Conservation (phyloP, 1,140 invertebrate species). For the Archegozetes longisetosus region DNA sequence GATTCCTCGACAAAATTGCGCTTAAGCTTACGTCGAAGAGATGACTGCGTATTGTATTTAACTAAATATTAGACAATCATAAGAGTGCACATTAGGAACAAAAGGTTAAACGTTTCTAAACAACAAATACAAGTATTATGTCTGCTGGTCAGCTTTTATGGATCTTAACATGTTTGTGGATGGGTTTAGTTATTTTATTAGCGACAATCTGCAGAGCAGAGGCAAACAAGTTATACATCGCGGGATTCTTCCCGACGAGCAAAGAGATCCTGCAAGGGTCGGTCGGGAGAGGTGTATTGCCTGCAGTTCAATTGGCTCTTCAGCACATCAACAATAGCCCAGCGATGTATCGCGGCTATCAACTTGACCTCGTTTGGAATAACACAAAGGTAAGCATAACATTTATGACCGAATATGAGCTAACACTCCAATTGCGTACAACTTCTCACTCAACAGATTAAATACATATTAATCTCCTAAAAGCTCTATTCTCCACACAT, state of each 20-base stretch:
- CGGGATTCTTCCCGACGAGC: conserved; percentile 75
- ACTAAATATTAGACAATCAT: too few species aligned
- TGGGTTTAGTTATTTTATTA: not conserved
- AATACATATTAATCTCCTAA: too few species aligned
- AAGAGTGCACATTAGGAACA: too few species aligned
- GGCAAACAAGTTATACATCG: conserved; percentile 40
- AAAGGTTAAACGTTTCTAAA: too few species aligned
- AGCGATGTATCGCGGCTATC: conserved; percentile 60
- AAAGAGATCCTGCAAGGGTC: conserved; percentile 42
- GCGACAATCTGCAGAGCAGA: not conserved
- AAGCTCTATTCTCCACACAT: too few species aligned
- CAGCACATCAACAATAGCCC: conserved; percentile 82
- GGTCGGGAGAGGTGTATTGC: conserved; percentile 76
- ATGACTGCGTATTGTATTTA: too few species aligned
- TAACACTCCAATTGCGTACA: not conserved
- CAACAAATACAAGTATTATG: not conserved
- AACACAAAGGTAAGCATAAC: conserved; percentile 61
- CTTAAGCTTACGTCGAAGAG: too few species aligned
- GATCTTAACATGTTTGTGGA: not conserved
- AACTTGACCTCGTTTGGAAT: conserved; percentile 84
- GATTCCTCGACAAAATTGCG: too few species aligned
- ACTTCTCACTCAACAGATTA: not conserved
- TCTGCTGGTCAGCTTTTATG: not conserved
- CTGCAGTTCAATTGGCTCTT: conserved; percentile 73
- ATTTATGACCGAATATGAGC: not conserved